Evolutionary conservation across 2,113 vertebrate species (phyloP), one percentile per base, ranked within the genome.

Genomic region (Tychaedon coryphoeus): DNA sequence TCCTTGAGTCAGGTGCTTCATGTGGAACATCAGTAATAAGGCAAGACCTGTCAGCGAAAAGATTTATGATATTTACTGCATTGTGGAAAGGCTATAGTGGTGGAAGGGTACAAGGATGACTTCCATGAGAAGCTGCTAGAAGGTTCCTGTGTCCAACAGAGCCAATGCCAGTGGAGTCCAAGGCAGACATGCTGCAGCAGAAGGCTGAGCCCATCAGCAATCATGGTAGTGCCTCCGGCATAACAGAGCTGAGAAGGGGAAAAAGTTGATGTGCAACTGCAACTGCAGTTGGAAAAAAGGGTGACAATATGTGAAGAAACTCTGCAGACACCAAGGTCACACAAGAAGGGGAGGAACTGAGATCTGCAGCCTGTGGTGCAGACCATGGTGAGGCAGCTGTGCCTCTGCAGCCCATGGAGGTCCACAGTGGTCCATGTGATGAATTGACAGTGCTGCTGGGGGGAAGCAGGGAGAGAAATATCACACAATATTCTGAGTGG

Each of bases 191-290:
- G 19, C 36, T 33, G 33, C 43, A 51, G 60, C 36, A n/a, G 18
- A 33, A 58, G 10, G 7, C 38, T 0, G 0, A 73, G 33, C 26
- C 38, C 15, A n/a, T 20, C 38, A 51, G 38, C 0, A 2, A 51
- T 19, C 6, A 3, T n/a, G 19, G 58, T 6, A 65, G 33, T 10
- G 19, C 15, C 23, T 51, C 33, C 13, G 12, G 26, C 8, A 38
- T 8, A 60, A 51, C 1, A 66, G 43, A 73, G 38, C 8, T 60
- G 45, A 60, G 8, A 38, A 38, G 2, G 4, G 38, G 33, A 1
- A 38, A 38, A 81, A 45, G 12, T 4, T 58, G 36, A 31, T 36
- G 31, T 6, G 14, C 26, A 65, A 33, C 57, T 6, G 12, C 25
- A 64, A 31, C 56, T 64, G 38, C 58, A 42, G 42, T 5, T 33